Base-by-base conservation (phyloP, 2,113 vertebrate genomes). In the Podilymbus podiceps region DNA sequence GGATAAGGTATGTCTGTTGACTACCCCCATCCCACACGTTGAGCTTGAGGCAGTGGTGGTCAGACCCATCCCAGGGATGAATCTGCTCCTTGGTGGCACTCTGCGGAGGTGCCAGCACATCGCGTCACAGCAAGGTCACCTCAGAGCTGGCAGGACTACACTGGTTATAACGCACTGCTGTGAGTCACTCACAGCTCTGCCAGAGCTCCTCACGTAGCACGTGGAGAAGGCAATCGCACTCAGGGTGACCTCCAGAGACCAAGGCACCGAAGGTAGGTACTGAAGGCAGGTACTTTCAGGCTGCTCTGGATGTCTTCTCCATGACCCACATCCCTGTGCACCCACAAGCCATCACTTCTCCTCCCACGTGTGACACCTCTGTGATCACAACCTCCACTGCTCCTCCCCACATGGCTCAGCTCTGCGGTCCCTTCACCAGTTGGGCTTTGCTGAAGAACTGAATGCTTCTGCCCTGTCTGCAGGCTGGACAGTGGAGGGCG, bases 401-500 rank as follows among this genome's bases (percentile, higher is more conserved):
- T 79, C 59, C 14, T 35, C 46, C 77, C 62, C 3, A 2, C 15
- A 0, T 1, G 1, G 33, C 60, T 77, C 76, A 67, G 60, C 35
- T n/a, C 74, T 40, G 42, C 0, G 1, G 21, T 16, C 28, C 49
- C 79, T 21, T 22, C 31, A 38, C 30, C 23, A 79, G 33, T 12
- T 6, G 21, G 42, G 31, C 60, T 90, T 44, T 33, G 52, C 46
- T 74, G 64, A 7, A 15, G 72, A 46, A 4, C 44, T 20, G 27
- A 33, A 6, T 12, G 12, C 2, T 2, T 31, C 84, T 73, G 58
- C 72, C 40, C 58, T 33, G 8, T 25, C 58, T 72, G 30, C 69
- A 66, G 55, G 24, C 28, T 8, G 27, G 23, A 19, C 15, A 23
- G 76, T 0, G 2, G 2, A 0, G 9, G 3, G 8, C 15, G 1